Conservation (phyloP, 2,888 invertebrate species). For the Dryocosmus kuriphilus region DNA sequence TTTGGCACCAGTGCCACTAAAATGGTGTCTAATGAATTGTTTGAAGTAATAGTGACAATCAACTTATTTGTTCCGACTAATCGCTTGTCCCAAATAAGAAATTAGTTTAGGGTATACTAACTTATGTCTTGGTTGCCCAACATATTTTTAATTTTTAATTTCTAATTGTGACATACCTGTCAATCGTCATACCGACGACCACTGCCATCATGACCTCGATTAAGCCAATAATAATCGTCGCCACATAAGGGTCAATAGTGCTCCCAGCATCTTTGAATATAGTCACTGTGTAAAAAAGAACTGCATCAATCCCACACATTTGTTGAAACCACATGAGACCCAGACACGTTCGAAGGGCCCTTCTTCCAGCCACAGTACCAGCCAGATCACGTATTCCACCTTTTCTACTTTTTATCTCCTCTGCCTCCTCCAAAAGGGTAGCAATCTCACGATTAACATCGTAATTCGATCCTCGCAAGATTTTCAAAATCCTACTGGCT, state of each 20-base stretch:
- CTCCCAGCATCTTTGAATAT: slow-evolving; percentile 77
- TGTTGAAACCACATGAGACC: slow-evolving; percentile 80
- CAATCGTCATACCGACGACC: slow-evolving; percentile 76
- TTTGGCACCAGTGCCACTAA: background rate
- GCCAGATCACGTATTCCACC: slow-evolving; percentile 69
- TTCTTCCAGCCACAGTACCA: slow-evolving; percentile 69
- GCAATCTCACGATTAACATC: slow-evolving; percentile 65
- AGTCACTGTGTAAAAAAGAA: slow-evolving; percentile 76
- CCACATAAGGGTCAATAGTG: slow-evolving; percentile 72
- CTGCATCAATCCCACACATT: slow-evolving; percentile 77
- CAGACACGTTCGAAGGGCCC: slow-evolving; percentile 77
- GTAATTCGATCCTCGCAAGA: slow-evolving; percentile 64
- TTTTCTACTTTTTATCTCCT: slow-evolving; percentile 63
- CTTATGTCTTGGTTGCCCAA: background rate
- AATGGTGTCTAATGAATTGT: background rate
- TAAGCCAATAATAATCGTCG: slow-evolving; percentile 79
- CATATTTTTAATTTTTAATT: background rate
- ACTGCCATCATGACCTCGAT: slow-evolving; percentile 77
- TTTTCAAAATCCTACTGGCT: slow-evolving; percentile 61
- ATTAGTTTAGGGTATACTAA: background rate
- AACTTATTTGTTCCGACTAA: background rate
- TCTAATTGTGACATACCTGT: slow-evolving; percentile 65
- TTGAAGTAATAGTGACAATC: background rate
- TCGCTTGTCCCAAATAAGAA: background rate
- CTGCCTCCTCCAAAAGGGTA: slow-evolving; percentile 64